Percentiles rank a stretch among this genome's conserved stretches.
These are phyloP conservation scores for Rallus limicola DNA, from an alignment of 2,113 vertebrate genomes.

Conservation along the genomic window DNA sequence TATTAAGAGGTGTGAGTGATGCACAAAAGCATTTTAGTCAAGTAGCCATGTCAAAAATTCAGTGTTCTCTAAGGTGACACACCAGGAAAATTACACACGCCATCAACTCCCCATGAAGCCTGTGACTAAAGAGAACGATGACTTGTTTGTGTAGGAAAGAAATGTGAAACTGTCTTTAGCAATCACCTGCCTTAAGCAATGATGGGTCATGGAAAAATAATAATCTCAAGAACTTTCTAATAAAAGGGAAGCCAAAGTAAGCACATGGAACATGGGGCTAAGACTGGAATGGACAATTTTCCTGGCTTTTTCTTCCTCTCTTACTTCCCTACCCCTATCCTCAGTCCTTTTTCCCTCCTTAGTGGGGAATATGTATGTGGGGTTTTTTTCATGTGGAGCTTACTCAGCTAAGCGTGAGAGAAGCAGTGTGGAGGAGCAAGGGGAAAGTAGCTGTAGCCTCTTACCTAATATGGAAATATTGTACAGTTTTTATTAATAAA, in stretches of 20 bases:
- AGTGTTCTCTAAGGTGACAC: neutral
- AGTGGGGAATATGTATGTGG: neutral
- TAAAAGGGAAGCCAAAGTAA: neutral
- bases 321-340: neutral
- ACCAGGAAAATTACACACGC: conserved; percentile 16
- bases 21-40: neutral
- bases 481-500: neutral
- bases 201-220: neutral
- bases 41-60: conserved; percentile 23
- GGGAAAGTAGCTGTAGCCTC: neutral
- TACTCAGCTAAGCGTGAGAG: neutral
- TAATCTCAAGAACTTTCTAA: neutral
- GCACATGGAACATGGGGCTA: neutral
- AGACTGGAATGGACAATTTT: neutral
- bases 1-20: conserved; percentile 29
- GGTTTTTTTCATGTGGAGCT: neutral
- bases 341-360: neutral
- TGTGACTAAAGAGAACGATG: conserved; percentile 11
- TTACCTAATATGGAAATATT: neutral
- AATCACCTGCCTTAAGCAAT: neutral
- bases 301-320: neutral
- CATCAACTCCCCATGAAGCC: neutral
- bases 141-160: neutral
- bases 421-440: neutral
- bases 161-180: conserved; percentile 9